Evolutionary conservation across 1,140 invertebrate species (phyloP), one percentile per base, ranked within the genome.

Genomic region (Brachionus paranguensis): DNA sequence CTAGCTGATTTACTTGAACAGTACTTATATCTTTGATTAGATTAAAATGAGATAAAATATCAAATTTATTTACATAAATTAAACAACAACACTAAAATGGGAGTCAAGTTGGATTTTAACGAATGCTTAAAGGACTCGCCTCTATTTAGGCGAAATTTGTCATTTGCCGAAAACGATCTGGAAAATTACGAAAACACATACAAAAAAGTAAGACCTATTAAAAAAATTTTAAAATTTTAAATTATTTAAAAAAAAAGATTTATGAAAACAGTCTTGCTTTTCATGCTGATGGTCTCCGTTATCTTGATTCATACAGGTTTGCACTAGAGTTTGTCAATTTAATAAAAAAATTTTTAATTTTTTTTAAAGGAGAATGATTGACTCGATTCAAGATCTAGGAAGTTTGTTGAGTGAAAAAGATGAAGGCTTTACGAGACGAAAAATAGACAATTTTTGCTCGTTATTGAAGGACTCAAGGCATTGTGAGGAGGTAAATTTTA

Each of bases 51-150:
- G n/a, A 37, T 70, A 70, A 41, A 12, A 27, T 27, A 8, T 24
- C 27, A 70, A 37, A 70, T 7, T 17, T 5, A 4, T n/a, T 70
- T 7, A 3, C 24, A 68, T 12, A 27, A 45, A 2, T 29, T 10
- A 70, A 41, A 37, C 12, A 70, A 12, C 10, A 74, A 55, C 53
- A 37, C 10, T 20, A 79, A 64, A 81, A 81, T 81, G 78, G 64
- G n/a, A 43, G 53, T 81, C 27, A 81, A 81, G 24, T 24, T 81
- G 17, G 78, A 68, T 64, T 68, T 81, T 47, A 68, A 81, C 14
- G 78, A 81, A 53, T 60, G 53, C 20, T 45, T 81, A 20, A 68
- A 81, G 33, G 78, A 81, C 78, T 81, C 78, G 53, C 78, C 78
- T n/a, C 27, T 14, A 8, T 81, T 81, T 47, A 60, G 78, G 14